Conservation (phyloP, 2,113 vertebrate species). For the Phyllostomus hastatus region DNA sequence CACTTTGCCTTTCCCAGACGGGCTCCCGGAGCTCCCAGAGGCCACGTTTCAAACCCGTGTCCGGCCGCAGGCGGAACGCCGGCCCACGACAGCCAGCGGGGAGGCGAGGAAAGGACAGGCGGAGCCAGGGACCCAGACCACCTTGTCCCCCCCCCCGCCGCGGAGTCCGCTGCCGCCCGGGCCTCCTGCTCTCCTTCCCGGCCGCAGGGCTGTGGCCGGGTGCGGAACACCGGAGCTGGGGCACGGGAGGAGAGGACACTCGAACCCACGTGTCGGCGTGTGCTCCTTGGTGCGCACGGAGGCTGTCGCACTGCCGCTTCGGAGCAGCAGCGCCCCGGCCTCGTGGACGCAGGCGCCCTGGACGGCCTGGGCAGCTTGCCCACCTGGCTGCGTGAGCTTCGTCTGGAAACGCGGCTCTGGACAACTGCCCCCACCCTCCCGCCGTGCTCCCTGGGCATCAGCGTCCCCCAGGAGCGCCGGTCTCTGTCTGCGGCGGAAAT, state of each 20-base stretch:
- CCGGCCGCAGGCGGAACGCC: background rate
- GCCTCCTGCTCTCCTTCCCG: background rate
- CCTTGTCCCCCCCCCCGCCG: background rate
- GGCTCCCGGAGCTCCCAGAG: constrained; percentile 3
- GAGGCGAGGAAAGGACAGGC: background rate
- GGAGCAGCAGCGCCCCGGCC: background rate
- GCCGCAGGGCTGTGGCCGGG: background rate
- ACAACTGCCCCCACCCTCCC: background rate
- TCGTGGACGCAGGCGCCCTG: background rate
- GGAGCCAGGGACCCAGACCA: background rate
- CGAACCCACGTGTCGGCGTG: background rate
- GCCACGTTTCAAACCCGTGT: background rate
- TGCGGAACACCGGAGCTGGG: background rate
- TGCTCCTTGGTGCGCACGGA: background rate
- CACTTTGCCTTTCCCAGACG: background rate
- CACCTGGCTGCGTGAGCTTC: constrained; percentile 24
- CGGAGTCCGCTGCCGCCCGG: background rate
- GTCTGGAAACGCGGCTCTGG: background rate
- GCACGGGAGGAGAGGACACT: background rate
- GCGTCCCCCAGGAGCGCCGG: background rate
- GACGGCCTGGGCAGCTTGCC: background rate
- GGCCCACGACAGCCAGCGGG: constrained; percentile 9
- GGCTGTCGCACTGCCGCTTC: background rate
- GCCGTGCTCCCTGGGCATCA: background rate
- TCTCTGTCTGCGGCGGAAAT: background rate